Base-by-base conservation (phyloP, 2,888 invertebrate genomes). In the Eristalis arbustorum region DNA sequence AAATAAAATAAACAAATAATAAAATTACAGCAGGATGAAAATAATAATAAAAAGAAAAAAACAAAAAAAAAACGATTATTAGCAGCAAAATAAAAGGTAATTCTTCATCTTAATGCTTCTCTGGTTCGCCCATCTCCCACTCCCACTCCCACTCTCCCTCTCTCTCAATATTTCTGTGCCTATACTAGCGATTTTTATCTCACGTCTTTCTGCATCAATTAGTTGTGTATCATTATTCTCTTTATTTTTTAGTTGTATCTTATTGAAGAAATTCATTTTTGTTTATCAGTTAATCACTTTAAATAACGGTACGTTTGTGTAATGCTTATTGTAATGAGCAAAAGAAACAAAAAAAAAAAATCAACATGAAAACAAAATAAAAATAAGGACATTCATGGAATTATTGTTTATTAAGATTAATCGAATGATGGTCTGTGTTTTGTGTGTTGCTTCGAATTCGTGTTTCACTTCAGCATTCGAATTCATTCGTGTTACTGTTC, bases 11-110 rank as follows among this genome's bases (percentile, higher is more conserved):
- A 83, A 79, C 78, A 87, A 88, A 79, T 73, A 83, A 79, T 88
- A 84, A 84, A 88, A 88, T 84, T 88, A 88, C 88, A 88, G 74
- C 62, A 75, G 72, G 78, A 59, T 37, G 31, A 71, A 84, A 80
- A 73, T 23, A 71, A 84, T 68, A 67, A 72, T 57, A 22, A 42
- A 72, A 59, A 14, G 13, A 49, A 61, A 66, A 66, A 71, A 81
- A 77, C 8, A 81, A 67, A 74, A 71, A 57, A 75, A 75, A 69
- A 87, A 82, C 62, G 42, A 85, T 72, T 59, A 75, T 78, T 79
- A 87, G 82, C 78, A 83, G 74, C 78, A 49, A 79, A 87, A 75
- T 75, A 63, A 78, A 78, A 64, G 79, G 64, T 56, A 64, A 75
- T 31, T 34, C 59, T 59, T 72, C 61, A 71, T 68, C 72, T 72